These are phyloP conservation scores for Sebastes itinus DNA, from an alignment of 2,797 vertebrate genomes.

Conservation along the genomic window DNA sequence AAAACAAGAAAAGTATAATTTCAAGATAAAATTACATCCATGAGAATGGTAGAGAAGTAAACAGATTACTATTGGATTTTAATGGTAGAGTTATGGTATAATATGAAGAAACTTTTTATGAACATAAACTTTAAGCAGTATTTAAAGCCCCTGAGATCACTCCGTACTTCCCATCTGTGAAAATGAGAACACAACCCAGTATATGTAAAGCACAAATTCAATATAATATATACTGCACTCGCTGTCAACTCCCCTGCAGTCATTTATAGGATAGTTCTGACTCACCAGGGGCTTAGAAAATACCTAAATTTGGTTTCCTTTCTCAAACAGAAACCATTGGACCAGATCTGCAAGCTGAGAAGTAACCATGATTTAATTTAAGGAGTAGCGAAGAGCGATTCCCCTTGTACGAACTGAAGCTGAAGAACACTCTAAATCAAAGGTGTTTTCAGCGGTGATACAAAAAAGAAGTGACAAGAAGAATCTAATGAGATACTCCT, in stretches of 20 bases:
- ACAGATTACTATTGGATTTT: background rate
- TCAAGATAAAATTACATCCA: background rate
- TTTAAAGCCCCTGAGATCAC: background rate
- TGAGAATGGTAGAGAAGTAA: background rate
- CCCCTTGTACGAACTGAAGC: background rate
- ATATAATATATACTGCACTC: background rate
- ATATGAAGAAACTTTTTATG: background rate
- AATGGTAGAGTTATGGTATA: background rate
- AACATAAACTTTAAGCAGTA: background rate
- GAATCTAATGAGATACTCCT: conserved; percentile 48
- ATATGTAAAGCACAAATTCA: background rate
- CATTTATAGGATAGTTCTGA: background rate
- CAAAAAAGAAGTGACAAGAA: conserved; percentile 33
- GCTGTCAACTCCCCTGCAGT: background rate
- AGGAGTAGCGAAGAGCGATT: background rate
- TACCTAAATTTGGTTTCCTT: background rate
- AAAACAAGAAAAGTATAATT: background rate
- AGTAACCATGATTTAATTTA: conserved; percentile 8
- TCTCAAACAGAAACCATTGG: background rate
- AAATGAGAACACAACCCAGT: conserved; percentile 5
- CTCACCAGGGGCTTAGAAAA: background rate
- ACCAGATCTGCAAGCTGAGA: conserved; percentile 7
- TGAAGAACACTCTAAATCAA: conserved; percentile 32
- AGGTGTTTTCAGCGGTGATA: conserved; percentile 22
- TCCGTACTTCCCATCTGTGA: background rate